Percentiles rank a stretch among this genome's conserved stretches.
Conservation (phyloP, 1,140 invertebrate species). For the Macrosteles quadrilineatus region DNA sequence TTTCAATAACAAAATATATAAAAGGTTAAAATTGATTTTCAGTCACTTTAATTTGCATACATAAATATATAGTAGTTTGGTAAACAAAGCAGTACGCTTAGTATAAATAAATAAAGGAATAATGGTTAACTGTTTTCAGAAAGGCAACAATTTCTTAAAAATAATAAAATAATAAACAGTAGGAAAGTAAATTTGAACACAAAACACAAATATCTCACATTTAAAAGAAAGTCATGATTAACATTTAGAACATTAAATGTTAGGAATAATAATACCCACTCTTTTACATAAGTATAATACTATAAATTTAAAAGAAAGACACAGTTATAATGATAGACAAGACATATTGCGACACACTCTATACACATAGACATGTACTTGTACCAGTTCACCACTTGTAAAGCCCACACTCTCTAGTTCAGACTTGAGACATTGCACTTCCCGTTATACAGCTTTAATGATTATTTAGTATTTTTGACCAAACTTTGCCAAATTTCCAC, state of each 20-base stretch:
- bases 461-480: background rate
- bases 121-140: background rate
- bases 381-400: no score
- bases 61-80: no score
- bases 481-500: background rate
- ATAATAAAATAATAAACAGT: background rate
- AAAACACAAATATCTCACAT: background rate
- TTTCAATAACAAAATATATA: no score
- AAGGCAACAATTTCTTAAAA: no score
- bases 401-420: no score
- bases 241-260: background rate
- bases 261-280: slow-evolving; percentile 24
- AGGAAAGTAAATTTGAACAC: background rate
- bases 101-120: background rate
- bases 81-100: background rate
- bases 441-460: no score
- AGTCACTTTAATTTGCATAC: no score
- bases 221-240: background rate
- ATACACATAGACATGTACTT: background rate
- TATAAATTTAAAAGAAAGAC: slow-evolving; percentile 16
- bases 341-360: slow-evolving; percentile 18
- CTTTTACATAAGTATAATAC: slow-evolving; percentile 18
- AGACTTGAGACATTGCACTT: no score
- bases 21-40: no score
- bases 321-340: background rate